Conservation (phyloP, 2,113 vertebrate species). For the Mionectes macconnelli region DNA sequence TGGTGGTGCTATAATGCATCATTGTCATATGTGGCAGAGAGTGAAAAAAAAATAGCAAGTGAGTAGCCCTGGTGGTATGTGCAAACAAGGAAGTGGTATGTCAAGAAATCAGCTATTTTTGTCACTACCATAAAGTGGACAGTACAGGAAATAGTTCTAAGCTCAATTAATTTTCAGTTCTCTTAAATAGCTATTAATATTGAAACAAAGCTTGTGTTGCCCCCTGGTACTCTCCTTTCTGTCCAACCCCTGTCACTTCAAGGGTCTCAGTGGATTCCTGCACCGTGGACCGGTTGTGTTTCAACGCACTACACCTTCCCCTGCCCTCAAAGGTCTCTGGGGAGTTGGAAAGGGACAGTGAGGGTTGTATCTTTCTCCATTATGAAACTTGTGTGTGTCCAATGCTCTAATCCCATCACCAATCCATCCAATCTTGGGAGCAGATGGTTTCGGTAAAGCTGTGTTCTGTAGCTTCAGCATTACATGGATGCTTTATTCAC, state of each 20-base stretch:
- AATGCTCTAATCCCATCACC: not conserved
- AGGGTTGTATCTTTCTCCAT: not conserved
- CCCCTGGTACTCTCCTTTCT: not conserved
- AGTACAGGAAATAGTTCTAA: not conserved
- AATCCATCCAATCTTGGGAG: not conserved
- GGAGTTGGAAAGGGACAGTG: not conserved
- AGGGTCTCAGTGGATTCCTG: accelerated
- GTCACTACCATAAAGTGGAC: not conserved
- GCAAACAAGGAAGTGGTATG: not conserved
- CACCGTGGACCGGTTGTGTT: too few species aligned
- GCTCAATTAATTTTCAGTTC: not conserved
- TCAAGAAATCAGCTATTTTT: not conserved
- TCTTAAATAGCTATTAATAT: not conserved
- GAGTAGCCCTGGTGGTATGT: not conserved
- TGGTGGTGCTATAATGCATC: not conserved
- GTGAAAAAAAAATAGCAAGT: not conserved
- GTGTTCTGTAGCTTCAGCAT: not conserved
- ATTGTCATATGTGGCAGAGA: not conserved
- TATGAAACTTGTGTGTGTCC: not conserved
- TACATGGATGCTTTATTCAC: not conserved
- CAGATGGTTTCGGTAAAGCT: not conserved
- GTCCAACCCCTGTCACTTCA: not conserved
- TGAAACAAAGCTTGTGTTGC: not conserved
- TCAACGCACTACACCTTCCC: not conserved
- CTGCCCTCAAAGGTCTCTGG: not conserved